phyloP scores from a whole-genome alignment of 2,113 vertebrate species.

The Numida meleagris region DNA sequence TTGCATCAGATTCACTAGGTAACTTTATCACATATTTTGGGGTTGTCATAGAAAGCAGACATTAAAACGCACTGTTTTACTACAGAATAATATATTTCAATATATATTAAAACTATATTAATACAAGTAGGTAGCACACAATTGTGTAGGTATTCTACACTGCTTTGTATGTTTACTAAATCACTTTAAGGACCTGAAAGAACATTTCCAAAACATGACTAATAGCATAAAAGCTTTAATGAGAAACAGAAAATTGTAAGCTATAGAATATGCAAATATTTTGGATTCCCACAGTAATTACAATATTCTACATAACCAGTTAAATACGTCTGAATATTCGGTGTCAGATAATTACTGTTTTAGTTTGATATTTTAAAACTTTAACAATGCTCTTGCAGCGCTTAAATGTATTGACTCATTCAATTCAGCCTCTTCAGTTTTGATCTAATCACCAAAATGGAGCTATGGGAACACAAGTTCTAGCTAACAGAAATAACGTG shows the following conservation, averaged over 20 bases:
- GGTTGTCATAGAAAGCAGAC: not conserved
- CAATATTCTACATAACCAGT: not conserved
- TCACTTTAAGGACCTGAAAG: not conserved
- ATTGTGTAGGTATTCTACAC: not conserved
- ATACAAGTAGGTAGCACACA: not conserved
- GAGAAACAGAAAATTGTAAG: not conserved
- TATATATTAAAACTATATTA: not conserved
- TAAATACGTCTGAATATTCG: not conserved
- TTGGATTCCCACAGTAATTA: not conserved
- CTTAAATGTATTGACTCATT: not conserved
- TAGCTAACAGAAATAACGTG: fast-evolving
- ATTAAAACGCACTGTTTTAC: not conserved
- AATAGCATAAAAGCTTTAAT: not conserved
- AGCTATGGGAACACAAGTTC: not conserved
- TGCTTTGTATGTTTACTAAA: not conserved
- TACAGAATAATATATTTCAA: too few relatives aligned
- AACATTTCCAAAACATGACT: not conserved
- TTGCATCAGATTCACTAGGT: not conserved
- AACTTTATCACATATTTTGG: not conserved
- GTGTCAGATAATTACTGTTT: not conserved
- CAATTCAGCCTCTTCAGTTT: not conserved
- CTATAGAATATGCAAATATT: not conserved
- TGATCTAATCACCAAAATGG: not conserved
- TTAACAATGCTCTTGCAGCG: not conserved
- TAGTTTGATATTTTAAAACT: not conserved